A percentile compares a stretch with the other conserved stretches of the same genome.
phyloP scores from a whole-genome alignment of 1,140 invertebrate species.

The Neodiprion lecontei region DNA sequence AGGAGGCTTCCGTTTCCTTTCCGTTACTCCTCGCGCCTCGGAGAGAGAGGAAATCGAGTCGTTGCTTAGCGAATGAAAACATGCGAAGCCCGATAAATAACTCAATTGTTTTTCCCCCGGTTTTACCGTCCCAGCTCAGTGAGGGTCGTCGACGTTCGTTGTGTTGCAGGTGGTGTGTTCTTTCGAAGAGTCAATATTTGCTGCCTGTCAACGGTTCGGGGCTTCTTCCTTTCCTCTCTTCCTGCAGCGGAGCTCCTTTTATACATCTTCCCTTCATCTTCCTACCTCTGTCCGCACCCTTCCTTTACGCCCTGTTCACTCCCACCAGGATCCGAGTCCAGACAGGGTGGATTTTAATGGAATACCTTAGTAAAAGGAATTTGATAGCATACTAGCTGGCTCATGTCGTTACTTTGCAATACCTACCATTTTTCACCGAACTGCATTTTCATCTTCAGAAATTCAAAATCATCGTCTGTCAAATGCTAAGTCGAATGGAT shows the following conservation, averaged over 20 bases:
- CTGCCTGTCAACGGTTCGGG: neutral
- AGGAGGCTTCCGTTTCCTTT: neutral
- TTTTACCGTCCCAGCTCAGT: neutral
- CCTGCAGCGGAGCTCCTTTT: neutral
- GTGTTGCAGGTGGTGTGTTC: neutral
- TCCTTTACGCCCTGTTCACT: too few relatives aligned
- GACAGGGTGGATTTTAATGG: slow-evolving; percentile 1
- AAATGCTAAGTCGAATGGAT: too few relatives aligned
- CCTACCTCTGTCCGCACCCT: neutral
- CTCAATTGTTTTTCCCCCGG: slow-evolving; percentile 4
- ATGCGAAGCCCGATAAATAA: slow-evolving; percentile 4
- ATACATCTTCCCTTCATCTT: neutral
- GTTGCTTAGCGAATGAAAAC: neutral
- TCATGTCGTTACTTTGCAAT: too few relatives aligned
- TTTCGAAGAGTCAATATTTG: slow-evolving; percentile 7
- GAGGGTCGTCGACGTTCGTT: neutral
- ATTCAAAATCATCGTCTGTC: too few relatives aligned
- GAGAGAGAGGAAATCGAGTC: neutral
- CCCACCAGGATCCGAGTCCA: neutral
- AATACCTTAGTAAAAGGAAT: neutral
- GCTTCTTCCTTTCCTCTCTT: neutral
- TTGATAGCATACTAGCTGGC: neutral
- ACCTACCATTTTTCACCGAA: too few relatives aligned
- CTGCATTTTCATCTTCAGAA: too few relatives aligned
- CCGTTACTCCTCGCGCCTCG: neutral